A percentile compares a stretch with the other conserved stretches of the same genome.
Conservation (phyloP, 2,797 vertebrate genomes). For the Sebastes diploproa region DNA sequence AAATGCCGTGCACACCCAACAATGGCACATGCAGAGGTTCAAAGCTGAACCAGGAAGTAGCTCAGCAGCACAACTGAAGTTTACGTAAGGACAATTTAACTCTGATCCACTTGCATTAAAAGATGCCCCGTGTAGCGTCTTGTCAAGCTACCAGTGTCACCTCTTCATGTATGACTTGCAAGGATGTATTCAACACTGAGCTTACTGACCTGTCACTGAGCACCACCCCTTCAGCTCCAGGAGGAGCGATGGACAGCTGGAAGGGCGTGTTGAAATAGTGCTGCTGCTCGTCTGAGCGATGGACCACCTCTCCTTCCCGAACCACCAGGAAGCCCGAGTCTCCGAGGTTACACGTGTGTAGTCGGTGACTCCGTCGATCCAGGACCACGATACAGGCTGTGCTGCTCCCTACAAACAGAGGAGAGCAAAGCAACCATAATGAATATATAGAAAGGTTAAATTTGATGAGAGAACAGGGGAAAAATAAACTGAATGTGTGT, state of each 20-base stretch:
- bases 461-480: neutral
- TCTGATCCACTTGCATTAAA: neutral
- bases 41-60: neutral
- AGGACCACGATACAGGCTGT: conserved; percentile 97
- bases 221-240: conserved; percentile 94
- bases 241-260: conserved; percentile 96
- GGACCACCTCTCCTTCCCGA: conserved; percentile 95
- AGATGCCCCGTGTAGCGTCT: neutral
- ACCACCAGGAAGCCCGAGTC: conserved; percentile 98
- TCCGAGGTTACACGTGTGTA: conserved; percentile 96
- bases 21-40: neutral
- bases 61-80: neutral
- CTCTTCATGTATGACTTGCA: neutral
- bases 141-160: neutral
- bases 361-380: conserved; percentile 91
- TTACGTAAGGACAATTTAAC: neutral
- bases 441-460: neutral
- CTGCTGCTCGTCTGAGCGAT: conserved; percentile 95
- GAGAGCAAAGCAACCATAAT: neutral
- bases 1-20: neutral
- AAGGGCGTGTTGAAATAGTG: conserved; percentile 96
- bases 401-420: conserved; percentile 88
- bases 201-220: conserved; percentile 93
- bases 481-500: neutral
- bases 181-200: neutral